A percentile compares a stretch with the other conserved stretches of the same genome.
Evolutionary conservation across 2,113 vertebrate genomes (phyloP).

Genomic region (Bubo scandiacus): DNA sequence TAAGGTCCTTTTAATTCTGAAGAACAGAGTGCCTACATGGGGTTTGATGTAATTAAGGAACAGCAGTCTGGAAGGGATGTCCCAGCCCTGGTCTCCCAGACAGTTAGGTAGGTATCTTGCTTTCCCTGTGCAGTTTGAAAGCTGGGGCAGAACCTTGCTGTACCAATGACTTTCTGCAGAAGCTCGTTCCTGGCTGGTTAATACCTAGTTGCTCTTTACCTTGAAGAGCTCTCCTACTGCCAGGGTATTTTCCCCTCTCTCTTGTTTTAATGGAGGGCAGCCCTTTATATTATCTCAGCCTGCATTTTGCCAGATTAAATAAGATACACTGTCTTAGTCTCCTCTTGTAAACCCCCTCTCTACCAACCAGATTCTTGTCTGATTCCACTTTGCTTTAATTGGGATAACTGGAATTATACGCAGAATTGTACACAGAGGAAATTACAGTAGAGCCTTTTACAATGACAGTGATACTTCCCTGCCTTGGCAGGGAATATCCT

Average conservation of each 20-base stretch:
- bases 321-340: neutral
- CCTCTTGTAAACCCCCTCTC: neutral
- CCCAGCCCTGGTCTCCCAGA: neutral
- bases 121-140: neutral
- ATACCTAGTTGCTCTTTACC: neutral
- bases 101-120: neutral
- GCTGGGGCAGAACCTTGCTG: neutral
- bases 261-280: neutral
- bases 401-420: neutral
- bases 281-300: neutral
- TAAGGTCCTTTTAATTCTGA: conserved; percentile 49
- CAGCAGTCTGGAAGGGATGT: conserved; percentile 16
- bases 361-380: neutral
- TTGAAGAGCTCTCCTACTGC: neutral
- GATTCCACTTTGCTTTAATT: neutral
- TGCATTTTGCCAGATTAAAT: neutral
- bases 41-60: conserved; percentile 39
- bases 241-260: neutral
- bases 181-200: neutral
- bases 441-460: conserved; percentile 6
- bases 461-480: conserved; percentile 10
- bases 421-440: conserved; percentile 42
- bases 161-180: neutral
- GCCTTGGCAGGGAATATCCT: conserved; percentile 33
- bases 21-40: conserved; percentile 15